Conservation (phyloP, 2,113 vertebrate species). For the Pantherophis guttatus region DNA sequence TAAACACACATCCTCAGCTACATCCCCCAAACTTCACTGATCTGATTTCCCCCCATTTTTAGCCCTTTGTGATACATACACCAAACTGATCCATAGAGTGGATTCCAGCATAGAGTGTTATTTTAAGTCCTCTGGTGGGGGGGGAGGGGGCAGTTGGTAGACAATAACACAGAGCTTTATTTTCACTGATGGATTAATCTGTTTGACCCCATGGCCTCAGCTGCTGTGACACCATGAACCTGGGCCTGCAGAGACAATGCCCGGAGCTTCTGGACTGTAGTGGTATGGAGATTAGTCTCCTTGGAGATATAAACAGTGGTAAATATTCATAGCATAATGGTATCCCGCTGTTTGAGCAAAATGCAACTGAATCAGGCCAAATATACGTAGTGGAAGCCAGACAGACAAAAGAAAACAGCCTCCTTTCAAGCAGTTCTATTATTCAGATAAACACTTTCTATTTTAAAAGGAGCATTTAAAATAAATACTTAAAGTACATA, state of each 20-base stretch:
- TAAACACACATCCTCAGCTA: neutral
- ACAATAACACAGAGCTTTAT: conserved; percentile 27
- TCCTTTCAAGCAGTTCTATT: conserved; percentile 41
- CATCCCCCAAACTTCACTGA: neutral
- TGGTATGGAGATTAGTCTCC: conserved; percentile 69
- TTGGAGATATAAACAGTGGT: conserved; percentile 67
- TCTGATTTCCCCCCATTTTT: conserved; percentile 4
- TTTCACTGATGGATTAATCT: conserved; percentile 54
- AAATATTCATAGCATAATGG: conserved; percentile 62
- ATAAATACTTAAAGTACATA: conserved; percentile 27
- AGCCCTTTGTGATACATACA: neutral
- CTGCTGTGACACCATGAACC: conserved; percentile 72
- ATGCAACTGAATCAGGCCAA: conserved; percentile 21
- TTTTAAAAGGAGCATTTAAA: conserved; percentile 38
- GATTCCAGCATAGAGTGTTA: conserved; percentile 6
- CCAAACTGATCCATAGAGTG: neutral
- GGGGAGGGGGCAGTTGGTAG: conserved; percentile 37
- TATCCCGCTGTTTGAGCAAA: conserved; percentile 49
- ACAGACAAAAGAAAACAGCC: conserved; percentile 44
- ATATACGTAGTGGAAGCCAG: conserved; percentile 47
- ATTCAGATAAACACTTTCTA: conserved; percentile 41
- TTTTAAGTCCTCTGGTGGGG: conserved; percentile 41
- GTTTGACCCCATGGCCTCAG: conserved; percentile 52
- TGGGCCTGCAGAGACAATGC: conserved; percentile 60
- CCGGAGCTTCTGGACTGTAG: conserved; percentile 61